Base-by-base conservation (phyloP, 1,140 invertebrate genomes). In the Rhysida immarginata region DNA sequence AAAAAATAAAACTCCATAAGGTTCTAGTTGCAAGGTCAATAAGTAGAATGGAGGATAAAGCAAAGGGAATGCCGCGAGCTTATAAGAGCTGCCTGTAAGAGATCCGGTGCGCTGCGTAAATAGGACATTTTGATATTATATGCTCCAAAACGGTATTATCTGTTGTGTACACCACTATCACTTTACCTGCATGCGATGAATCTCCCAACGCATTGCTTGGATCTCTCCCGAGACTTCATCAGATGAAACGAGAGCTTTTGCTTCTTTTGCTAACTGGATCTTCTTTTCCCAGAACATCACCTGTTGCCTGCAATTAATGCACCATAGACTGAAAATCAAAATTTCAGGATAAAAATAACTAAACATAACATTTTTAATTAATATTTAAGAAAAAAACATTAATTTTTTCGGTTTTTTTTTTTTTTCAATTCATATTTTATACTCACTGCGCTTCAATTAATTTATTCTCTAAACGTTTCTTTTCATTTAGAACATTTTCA, bases 191-290 rank as follows among this genome's bases (percentile, higher is more conserved):
- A 51, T 51, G 5, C 49, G 3, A 27, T 51, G 49, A 26, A 51
- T 51, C 14, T 51, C 49, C 49, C 49, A 51, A 11, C 24, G 13
- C 49, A 51, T 51, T 5, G 3, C 20, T 20, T 51, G 49, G 2
- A 51, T 51, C 8, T 51, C 49, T 51, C 49, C 49, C 5, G 49
- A 3, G 8, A 51, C 26, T 51, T 51, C 49, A 16, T 51, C 49
- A 26, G 49, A 51, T 21, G 49, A 11, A 8, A 51, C 49, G 26
- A 51, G 49, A 51, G 49, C 23, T 27, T 51, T 51, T 25, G 49
- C 23, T 51, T 51, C 49, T 27, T 51, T 51, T 11, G 13, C 49
- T 20, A 51, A 27, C 26, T 51, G 23, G 26, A 27, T 25, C 21
- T 51, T 51, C 49, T 51, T 51, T 20, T 51, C 49, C 49, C 49